A percentile compares a stretch with the other conserved stretches of the same genome.
Conservation (phyloP, 2,797 vertebrate genomes). For the Eremophila alpestris region DNA sequence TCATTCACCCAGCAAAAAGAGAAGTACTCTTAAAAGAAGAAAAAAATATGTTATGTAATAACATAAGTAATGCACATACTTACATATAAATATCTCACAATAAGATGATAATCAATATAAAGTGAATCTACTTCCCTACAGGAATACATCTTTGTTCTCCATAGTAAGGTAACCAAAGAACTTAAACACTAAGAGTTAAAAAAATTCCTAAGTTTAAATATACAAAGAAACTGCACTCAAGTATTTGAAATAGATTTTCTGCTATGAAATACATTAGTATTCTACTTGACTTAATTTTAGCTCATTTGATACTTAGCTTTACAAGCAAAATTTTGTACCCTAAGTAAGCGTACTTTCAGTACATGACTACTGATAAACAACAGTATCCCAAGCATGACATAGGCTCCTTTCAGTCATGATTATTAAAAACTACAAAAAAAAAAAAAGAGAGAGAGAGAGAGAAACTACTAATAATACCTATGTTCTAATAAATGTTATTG, state of each 20-base stretch:
- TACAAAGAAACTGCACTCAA: background rate
- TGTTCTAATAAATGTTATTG: background rate
- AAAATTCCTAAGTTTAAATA: background rate
- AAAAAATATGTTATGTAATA: background rate
- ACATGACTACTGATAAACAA: background rate
- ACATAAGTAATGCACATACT: background rate
- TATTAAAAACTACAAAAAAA: background rate
- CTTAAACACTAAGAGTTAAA: background rate
- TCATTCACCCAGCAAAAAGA: background rate
- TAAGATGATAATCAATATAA: background rate
- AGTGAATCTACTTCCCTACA: background rate
- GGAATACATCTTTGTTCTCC: background rate
- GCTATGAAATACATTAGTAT: background rate
- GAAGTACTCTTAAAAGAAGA: background rate
- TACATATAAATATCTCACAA: background rate
- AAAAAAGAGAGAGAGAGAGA: no score
- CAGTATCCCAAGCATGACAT: background rate
- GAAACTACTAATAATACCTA: background rate
- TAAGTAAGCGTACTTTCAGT: background rate
- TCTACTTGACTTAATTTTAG: background rate
- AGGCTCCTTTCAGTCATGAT: background rate
- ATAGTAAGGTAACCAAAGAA: background rate
- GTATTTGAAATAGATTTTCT: background rate
- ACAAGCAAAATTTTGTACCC: background rate
- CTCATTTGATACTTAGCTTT: background rate